Percentiles rank a stretch among this genome's conserved stretches.
phyloP scores from a whole-genome alignment of 2,113 vertebrate genomes.

The Neolamprologus cancellatus region DNA sequence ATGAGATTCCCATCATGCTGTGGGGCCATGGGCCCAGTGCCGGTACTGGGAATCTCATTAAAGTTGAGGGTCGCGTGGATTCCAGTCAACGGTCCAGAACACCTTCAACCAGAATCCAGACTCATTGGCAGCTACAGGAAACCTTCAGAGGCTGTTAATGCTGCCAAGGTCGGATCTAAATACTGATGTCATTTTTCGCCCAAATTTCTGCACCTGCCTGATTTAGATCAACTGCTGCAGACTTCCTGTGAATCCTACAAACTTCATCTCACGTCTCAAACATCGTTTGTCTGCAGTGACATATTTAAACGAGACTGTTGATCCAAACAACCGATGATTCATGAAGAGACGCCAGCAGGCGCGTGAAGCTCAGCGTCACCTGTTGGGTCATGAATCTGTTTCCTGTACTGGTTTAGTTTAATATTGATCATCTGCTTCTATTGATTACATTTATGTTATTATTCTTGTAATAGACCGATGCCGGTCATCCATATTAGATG shows the following conservation, averaged over 20 bases:
- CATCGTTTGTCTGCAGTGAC: background rate
- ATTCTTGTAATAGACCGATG: fast-evolving
- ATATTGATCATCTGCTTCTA: background rate
- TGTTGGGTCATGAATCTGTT: background rate
- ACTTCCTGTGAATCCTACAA: background rate
- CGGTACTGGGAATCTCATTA: fast-evolving
- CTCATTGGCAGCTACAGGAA: background rate
- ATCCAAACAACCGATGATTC: fast-evolving
- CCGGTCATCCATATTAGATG: fast-evolving
- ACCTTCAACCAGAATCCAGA: background rate
- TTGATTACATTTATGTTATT: background rate
- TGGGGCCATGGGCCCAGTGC: background rate
- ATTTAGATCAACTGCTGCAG: fast-evolving
- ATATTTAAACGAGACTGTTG: fast-evolving
- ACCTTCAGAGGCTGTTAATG: fast-evolving
- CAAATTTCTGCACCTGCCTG: background rate
- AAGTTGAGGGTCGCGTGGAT: background rate
- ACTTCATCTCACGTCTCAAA: background rate
- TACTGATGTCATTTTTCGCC: no score
- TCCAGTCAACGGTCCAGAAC: background rate
- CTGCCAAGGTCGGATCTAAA: background rate
- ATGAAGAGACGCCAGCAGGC: fast-evolving
- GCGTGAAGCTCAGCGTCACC: background rate
- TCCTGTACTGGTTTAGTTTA: background rate
- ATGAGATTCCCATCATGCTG: background rate